Base-by-base conservation (phyloP, 2,797 vertebrate genomes). In the Eupleurogrammus muticus region DNA sequence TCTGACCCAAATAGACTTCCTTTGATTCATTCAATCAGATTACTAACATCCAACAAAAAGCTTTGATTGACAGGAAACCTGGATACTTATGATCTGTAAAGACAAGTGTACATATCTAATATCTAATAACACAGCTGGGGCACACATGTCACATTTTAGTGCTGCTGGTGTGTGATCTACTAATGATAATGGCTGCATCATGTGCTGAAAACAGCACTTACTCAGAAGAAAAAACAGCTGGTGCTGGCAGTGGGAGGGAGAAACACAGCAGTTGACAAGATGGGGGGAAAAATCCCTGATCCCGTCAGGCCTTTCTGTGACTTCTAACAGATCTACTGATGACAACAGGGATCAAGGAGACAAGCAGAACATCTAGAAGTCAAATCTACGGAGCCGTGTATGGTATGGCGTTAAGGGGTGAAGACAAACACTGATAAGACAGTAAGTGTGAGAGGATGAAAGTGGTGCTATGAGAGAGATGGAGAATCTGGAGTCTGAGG, bases 111-210 rank as follows among this genome's bases (percentile, higher is more conserved):
- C 52, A 9, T 70, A 83, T 83, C 67, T 70, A 64, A 76, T 84
- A 71, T 78, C 52, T 66, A 79, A 79, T 83, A 82, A 80, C 67
- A 54, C 58, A 21, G 77, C 82, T 77, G 82, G 80, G 36, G 68
- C 56, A 66, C 65, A 68, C 66, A 56, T 34, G 67, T 84, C 84
- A 60, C 55, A 75, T 80, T 87, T 83, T 81, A 81, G 1, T 50
- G 68, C 61, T 55, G 64, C 64, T 19, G 74, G n/a, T 35, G 13
- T 62, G 55, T 14, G 61, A 44, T 75, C 56, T 67, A 59, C 42
- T 48, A 56, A 55, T 1, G 14, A 56, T 63, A 51, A 66, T 34
- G 50, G 42, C 69, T 83, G 85, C 84, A 65, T 92, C 79, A 89
- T 17, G 61, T 61, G 53, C 48, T 53, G 55, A 65, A 47, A 60